Evolutionary conservation across 2,888 invertebrate genomes (phyloP).

Genomic region (Bursaphelenchus okinawaensis): DNA sequence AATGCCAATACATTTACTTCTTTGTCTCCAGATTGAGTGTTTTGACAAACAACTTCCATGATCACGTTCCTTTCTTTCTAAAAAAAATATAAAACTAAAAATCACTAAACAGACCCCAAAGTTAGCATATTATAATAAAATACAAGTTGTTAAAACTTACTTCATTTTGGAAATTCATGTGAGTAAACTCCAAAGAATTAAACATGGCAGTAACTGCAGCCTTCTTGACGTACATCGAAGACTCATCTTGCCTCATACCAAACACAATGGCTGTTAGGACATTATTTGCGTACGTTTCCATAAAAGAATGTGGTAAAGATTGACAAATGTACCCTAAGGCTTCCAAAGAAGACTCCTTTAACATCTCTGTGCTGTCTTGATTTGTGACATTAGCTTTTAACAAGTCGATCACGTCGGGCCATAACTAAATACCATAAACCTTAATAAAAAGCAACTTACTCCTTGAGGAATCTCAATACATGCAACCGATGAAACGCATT

Average conservation of each 20-base stretch:
- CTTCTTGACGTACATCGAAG: slow-evolving; percentile 76
- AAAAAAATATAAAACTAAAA: slow-evolving; percentile 26
- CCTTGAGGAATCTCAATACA: slow-evolving; percentile 81
- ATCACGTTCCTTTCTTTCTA: slow-evolving; percentile 90
- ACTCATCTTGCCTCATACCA: slow-evolving; percentile 90
- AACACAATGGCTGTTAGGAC: slow-evolving; percentile 97
- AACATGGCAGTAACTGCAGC: slow-evolving; percentile 93
- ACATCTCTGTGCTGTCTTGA: slow-evolving; percentile 74
- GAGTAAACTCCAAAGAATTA: slow-evolving; percentile 96
- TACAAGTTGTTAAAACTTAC: slow-evolving; percentile 45
- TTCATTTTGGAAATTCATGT: slow-evolving; percentile 94
- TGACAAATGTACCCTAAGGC: slow-evolving; percentile 98
- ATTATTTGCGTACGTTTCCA: slow-evolving; percentile 85
- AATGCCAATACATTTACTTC: slow-evolving; percentile 83
- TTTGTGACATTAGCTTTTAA: slow-evolving; percentile 82
- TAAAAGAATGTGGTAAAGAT: slow-evolving; percentile 69
- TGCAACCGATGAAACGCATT: slow-evolving; percentile 97
- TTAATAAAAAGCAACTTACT: slow-evolving; percentile 7
- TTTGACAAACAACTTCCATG: slow-evolving; percentile 99
- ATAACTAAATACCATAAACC: slow-evolving; percentile 67
- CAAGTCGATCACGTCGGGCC: slow-evolving; percentile 81
- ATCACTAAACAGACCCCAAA: not conserved
- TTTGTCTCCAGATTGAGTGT: slow-evolving; percentile 85
- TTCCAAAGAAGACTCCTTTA: slow-evolving; percentile 92
- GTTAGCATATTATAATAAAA: slow-evolving; percentile 8